Base-by-base conservation (phyloP, 2,888 invertebrate genomes). In the Beris chalybata region DNA sequence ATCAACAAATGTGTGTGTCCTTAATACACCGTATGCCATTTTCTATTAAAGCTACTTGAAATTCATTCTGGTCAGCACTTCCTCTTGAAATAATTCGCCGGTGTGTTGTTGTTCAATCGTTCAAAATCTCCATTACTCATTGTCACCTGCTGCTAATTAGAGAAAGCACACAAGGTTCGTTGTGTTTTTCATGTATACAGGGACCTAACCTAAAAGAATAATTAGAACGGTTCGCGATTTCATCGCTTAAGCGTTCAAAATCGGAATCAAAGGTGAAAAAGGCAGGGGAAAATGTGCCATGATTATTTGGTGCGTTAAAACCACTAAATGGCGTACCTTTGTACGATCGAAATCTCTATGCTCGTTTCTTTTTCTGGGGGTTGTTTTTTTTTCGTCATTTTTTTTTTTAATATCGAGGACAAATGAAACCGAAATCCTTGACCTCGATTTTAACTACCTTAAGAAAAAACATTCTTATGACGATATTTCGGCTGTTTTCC, bases 361-460 rank as follows among this genome's bases (percentile, higher is more conserved):
- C 52, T 32, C 38, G 31, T 31, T 45, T 58, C 48, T 32, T 11
- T 11, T 52, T 11, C 11, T 11, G 5, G 59, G 31, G 48, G 30
- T 38, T 15, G n/a, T 38, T 29, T 29, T 50, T n/a, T 22, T 22
- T 22, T 22, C 22, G 22, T 22, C 22, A 22, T 22, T 22, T 38
- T 38, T 32, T 32, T 32, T 38, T 38, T 7, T 56, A 56, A 22
- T 11, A 61, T 61, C 44, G 61, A 43, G 61, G 52, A 9, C 61
- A 61, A 61, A 61, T 50, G 61, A 50, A 61, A 61, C 52, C 61
- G n/a, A 52, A 29, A 61, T n/a, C 52, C 61, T 61, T 61, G 61
- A 61, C 61, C 61, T 52, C 61, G 50, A 52, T 61, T 43, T 31
- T 43, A n/a, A 30, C n/a, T 5, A 38, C 43, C 38, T 3, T 5